Evolutionary conservation across 2,797 vertebrate genomes (phyloP), one percentile per base, ranked within the genome.

Genomic region (Amblyraja radiata): DNA sequence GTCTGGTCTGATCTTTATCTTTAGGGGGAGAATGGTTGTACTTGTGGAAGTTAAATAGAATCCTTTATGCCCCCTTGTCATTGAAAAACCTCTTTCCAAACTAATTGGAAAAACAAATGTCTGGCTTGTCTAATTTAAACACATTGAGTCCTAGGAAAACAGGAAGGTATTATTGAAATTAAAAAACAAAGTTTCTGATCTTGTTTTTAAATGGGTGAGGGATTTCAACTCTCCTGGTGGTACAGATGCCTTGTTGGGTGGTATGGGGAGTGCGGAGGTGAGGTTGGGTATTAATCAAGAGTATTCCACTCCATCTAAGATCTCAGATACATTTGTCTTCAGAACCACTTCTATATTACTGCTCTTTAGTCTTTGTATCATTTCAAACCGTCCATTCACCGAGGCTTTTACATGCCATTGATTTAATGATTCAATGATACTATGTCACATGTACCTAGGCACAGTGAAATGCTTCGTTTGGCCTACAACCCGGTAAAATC

Each of bases 1-100:
- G 18, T 8, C 65, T 91, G 71, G 39, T 18, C 90, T 92, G 90
- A 92, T 92, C 90, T 74, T 92, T 92, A 92, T 92, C 90, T 92
- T 76, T 71, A 76, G 46, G 14, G 73, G 73, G 58, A 92, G 90
- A 76, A 74, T 92, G 16, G 39, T 76, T 92, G 3, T 76, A 46
- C 23, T 73, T 73, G 88, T 91, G 65, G 65, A 71, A 73, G 39
- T 73, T 36, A 91, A 73, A 91, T 65, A 73, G 88, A 73, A 39
- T 28, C 65, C 71, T 91, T 91, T 73, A 91, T 86, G 61, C 73
- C 63, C 21, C 74, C 68, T 74, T 54, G 36, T 14, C 68, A 25
- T 73, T 73, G 36, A 91, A 91, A 23, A 73, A 73, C 88, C 65
- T 91, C 21, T 91, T 91, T 73, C 36, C 39, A 73, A 3, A 54